Base-by-base conservation (phyloP, 2,888 invertebrate genomes). In the Polia nebulosa region DNA sequence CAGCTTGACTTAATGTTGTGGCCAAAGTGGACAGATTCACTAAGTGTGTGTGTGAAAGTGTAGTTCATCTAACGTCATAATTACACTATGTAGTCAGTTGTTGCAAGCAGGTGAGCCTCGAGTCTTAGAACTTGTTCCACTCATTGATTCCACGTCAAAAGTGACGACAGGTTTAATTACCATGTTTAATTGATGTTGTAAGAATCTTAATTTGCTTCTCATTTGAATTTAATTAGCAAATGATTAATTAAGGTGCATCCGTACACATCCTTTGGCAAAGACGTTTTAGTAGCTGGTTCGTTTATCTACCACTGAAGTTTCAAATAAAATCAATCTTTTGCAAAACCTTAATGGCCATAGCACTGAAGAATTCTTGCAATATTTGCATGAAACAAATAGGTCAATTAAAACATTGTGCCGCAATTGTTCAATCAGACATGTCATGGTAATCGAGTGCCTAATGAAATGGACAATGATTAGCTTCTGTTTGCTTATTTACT, bases 141-240 rank as follows among this genome's bases (percentile, higher is more conserved):
- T 51, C 80, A 36, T 51, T 8, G 75, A 29, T 45, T 63, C 11
- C 51, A 69, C 44, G 69, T 47, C 53, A 64, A 70, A 80, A 36
- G 49, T 32, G 80, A 55, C 60, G 76, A 80, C 70, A 61, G 57
- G 39, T 64, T 61, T 61, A 70, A 70, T 79, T 52, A 59, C 56
- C 44, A 45, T 63, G 68, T 68, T 61, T 68, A 76, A 79, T 59
- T 56, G 51, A 76, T 68, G 70, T 56, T 58, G 29, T 52, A 69
- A 32, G 45, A 59, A 66, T 32, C 49, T 3, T 29, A 57, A 61
- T 45, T 41, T 47, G 61, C 20, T 61, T 51, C 58, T 62, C 74
- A 67, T 73, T 78, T 78, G 39, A 76, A 78, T 76, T 65, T 49
- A 78, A 65, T 78, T 49, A 27, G 9, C 49, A 32, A 72, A 29